phyloP scores from a whole-genome alignment of 2,797 vertebrate genomes.

The Takifugu ocellatus region DNA sequence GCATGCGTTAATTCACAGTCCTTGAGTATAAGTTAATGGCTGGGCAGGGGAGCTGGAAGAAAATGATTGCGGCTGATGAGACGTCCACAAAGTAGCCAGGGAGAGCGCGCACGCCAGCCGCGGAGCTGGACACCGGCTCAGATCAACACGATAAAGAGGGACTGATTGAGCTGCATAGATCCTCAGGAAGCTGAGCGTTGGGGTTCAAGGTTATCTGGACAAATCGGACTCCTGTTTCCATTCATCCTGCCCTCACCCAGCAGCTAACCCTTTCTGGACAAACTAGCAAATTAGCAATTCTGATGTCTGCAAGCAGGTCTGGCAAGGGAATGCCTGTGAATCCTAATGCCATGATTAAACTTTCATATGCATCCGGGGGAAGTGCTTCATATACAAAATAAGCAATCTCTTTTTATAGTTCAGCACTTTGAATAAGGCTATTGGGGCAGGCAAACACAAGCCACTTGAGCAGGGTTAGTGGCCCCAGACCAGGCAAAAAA shows the following conservation, averaged over 20 bases:
- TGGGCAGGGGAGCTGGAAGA: conserved; percentile 24
- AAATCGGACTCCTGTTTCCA: conserved; percentile 75
- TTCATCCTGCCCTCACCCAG: conserved; percentile 60
- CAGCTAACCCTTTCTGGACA: conserved; percentile 57
- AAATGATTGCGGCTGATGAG: conserved; percentile 49
- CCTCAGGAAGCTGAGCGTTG: conserved; percentile 60
- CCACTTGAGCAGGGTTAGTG: conserved; percentile 60
- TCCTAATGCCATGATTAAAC: conserved; percentile 77
- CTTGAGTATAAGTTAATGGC: conserved; percentile 44
- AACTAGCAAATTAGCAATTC: conserved; percentile 76
- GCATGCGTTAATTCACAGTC: conserved; percentile 44
- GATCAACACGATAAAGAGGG: conserved; percentile 70
- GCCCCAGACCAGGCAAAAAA: conserved; percentile 19
- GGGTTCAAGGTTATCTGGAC: conserved; percentile 75
- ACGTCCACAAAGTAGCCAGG: conserved; percentile 40
- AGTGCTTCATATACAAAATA: conserved; percentile 72
- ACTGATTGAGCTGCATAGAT: conserved; percentile 63
- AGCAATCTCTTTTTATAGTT: conserved; percentile 68
- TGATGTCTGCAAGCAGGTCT: conserved; percentile 74
- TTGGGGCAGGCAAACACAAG: conserved; percentile 51
- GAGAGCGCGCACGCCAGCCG: conserved; percentile 28
- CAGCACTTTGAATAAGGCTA: conserved; percentile 51
- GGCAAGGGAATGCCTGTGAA: conserved; percentile 70
- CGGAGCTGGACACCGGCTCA: conserved; percentile 48
- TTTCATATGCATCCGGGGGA: conserved; percentile 69